Percentiles rank a stretch among this genome's conserved stretches.
phyloP scores from a whole-genome alignment of 2,113 vertebrate species.

The Calonectris borealis region DNA sequence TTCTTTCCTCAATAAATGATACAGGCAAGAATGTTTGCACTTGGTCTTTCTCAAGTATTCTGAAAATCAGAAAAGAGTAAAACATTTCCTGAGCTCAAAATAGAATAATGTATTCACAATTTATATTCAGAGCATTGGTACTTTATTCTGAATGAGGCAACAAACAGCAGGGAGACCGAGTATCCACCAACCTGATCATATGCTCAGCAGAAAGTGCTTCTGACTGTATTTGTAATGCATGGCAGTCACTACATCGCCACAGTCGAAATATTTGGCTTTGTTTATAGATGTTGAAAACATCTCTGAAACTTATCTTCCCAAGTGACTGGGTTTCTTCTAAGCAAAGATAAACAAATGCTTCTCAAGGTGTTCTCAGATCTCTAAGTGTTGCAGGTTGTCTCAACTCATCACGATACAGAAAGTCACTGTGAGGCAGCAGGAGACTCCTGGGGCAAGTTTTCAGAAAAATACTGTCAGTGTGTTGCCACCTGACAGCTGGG shows the following conservation, averaged over 20 bases:
- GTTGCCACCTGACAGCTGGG: neutral
- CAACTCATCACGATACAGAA: neutral
- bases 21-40: neutral
- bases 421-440: neutral
- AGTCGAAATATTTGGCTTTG: slow-evolving; percentile 35
- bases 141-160: neutral
- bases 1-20: neutral
- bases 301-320: neutral
- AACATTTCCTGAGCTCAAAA: neutral
- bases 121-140: neutral
- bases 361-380: neutral
- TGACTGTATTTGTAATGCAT: neutral
- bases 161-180: neutral
- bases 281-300: neutral
- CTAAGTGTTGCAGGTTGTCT: neutral
- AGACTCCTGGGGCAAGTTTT: neutral
- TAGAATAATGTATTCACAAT: neutral
- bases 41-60: neutral
- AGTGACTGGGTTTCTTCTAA: neutral
- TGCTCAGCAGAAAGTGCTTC: neutral
- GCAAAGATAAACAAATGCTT: neutral
- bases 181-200: neutral
- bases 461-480: neutral
- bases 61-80: neutral
- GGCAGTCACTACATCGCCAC: neutral